These are phyloP conservation scores for Pseudorhiza aurosa DNA, from an alignment of 30 jellyfish, hydroid and myxozoan species.

Conservation along the genomic window DNA sequence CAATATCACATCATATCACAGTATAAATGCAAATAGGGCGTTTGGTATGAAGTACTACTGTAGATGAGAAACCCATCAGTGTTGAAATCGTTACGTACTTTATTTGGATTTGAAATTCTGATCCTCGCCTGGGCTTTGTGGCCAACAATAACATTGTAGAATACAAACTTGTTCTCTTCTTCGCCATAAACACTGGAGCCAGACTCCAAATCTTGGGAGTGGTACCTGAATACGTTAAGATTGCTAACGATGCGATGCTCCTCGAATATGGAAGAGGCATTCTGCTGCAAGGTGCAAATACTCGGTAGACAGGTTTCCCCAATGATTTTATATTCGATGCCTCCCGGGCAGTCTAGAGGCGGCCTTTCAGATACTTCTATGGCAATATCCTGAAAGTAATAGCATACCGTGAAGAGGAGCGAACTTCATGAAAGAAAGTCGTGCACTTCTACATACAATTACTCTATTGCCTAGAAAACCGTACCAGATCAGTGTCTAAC, in stretches of 20 bases:
- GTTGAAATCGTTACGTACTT: too few species aligned
- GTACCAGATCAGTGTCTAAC: too few species aligned
- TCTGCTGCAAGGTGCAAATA: slow-evolving; percentile 70
- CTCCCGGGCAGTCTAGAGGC: slow-evolving; percentile 89
- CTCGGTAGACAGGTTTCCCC: slow-evolving; percentile 94
- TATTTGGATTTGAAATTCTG: slow-evolving; percentile 79
- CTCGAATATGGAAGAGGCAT: slow-evolving; percentile 77
- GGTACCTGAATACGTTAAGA: slow-evolving; percentile 76
- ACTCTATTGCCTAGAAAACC: too few species aligned
- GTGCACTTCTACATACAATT: too few species aligned
- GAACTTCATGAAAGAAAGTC: too few species aligned
- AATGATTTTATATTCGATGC: slow-evolving; percentile 74
- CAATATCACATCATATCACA: too few species aligned
- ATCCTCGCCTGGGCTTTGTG: slow-evolving; percentile 82
- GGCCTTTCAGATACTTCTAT: slow-evolving; percentile 87
- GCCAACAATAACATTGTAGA: slow-evolving; percentile 91
- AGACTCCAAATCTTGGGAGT: slow-evolving; percentile 76
- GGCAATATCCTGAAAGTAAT: slow-evolving; percentile 65
- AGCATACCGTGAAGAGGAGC: not conserved
- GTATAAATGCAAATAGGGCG: too few species aligned
- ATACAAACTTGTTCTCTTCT: slow-evolving; percentile 83
- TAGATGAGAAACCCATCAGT: too few species aligned
- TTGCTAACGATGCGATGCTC: slow-evolving; percentile 92
- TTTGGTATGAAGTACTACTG: too few species aligned
- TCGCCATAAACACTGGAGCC: slow-evolving; percentile 93